Evolutionary conservation across 2,797 vertebrate species (phyloP).

Genomic region (Pseudochaenichthys georgianus): DNA sequence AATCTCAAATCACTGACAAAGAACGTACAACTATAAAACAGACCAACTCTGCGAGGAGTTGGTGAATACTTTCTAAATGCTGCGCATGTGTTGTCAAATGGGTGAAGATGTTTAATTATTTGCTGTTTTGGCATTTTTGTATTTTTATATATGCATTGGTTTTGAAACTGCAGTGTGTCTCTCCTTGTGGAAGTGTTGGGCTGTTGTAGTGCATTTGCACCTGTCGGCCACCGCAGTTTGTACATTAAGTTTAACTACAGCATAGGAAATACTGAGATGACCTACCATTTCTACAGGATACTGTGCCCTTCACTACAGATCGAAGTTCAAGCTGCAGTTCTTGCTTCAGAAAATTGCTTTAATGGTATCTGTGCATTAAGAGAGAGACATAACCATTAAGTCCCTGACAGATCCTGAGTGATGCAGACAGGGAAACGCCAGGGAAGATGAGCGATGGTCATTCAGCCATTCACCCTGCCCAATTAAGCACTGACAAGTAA

Average conservation of each 20-base stretch:
- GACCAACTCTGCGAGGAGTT: no score
- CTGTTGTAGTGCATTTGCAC: no score
- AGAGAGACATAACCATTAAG: slow-evolving; percentile 48
- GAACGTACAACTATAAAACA: no score
- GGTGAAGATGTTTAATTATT: no score
- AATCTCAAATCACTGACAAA: no score
- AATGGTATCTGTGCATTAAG: slow-evolving; percentile 45
- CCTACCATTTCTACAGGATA: not conserved
- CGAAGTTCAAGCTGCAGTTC: slow-evolving; percentile 36
- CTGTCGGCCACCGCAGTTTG: no score
- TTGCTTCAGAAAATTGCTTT: slow-evolving; percentile 63
- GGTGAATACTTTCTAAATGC: no score
- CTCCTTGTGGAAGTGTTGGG: no score
- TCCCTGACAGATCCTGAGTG: slow-evolving; percentile 35
- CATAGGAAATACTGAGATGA: not conserved
- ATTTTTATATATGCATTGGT: no score
- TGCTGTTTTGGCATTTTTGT: no score
- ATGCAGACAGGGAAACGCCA: slow-evolving; percentile 24
- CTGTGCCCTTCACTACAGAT: slow-evolving; percentile 9
- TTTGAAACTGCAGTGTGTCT: no score
- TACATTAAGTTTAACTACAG: not conserved
- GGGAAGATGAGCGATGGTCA: slow-evolving; percentile 66
- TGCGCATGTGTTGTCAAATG: no score
- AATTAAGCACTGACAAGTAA: slow-evolving; percentile 79
- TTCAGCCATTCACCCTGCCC: slow-evolving; percentile 58